Conservation (phyloP, 2,113 vertebrate species). For the Perca fluviatilis region DNA sequence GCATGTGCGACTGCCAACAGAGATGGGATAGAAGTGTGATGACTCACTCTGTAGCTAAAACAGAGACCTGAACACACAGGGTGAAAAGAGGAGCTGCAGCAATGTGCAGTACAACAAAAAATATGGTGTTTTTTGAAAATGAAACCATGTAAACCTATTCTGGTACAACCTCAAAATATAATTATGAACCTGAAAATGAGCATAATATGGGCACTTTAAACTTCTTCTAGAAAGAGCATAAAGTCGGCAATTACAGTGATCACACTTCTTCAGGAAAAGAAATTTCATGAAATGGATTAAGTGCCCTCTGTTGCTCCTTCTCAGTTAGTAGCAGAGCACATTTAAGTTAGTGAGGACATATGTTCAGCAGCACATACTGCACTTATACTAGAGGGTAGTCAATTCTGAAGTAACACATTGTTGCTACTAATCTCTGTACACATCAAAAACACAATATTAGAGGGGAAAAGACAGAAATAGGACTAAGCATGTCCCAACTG, state of each 20-base stretch:
- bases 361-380: constrained; percentile 16
- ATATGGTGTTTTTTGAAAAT: too few species aligned
- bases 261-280: constrained; percentile 2
- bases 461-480: neutral
- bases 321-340: neutral
- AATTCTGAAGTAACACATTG: neutral
- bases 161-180: too few species aligned
- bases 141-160: too few species aligned
- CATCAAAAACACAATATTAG: neutral
- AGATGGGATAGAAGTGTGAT: too few species aligned
- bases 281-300: neutral
- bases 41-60: too few species aligned
- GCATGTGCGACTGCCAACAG: too few species aligned
- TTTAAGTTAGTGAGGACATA: constrained; percentile 19
- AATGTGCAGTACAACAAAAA: too few species aligned
- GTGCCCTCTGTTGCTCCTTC: neutral
- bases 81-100: too few species aligned
- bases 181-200: too few species aligned
- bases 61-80: too few species aligned
- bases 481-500: neutral
- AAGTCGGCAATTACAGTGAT: neutral
- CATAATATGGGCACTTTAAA: too few species aligned
- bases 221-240: neutral
- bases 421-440: neutral
- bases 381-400: neutral